These are phyloP conservation scores for Colletes gigas DNA, from an alignment of 1,140 invertebrate species.

Conservation along the genomic window DNA sequence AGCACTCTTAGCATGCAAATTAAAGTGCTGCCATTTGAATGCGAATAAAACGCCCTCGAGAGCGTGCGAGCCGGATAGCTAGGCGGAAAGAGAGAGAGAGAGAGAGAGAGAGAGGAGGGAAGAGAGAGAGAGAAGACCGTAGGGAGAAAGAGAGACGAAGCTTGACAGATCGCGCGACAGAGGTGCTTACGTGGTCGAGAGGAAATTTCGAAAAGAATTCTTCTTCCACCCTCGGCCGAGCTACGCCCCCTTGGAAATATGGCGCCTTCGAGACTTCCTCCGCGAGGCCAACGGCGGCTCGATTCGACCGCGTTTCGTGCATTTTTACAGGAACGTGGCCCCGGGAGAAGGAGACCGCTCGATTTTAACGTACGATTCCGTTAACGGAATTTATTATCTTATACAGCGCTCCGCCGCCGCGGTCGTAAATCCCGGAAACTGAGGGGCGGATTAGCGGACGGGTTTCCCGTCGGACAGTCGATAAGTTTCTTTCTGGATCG, in stretches of 20 bases:
- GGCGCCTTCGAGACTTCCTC: constrained; percentile 53
- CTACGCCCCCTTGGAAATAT: constrained; percentile 59
- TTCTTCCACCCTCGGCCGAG: constrained; percentile 42
- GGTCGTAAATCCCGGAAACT: constrained; percentile 5
- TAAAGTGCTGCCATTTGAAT: constrained; percentile 81
- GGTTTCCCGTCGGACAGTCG: background rate
- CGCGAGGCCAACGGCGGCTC: background rate
- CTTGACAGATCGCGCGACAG: constrained; percentile 75
- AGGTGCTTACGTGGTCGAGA: constrained; percentile 72
- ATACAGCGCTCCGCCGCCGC: background rate
- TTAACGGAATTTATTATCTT: constrained; percentile 29
- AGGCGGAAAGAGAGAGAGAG: constrained; percentile 48
- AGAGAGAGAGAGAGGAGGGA: constrained; percentile 57
- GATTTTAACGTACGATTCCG: constrained; percentile 11
- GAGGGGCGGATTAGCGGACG: background rate
- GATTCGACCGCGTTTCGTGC: constrained; percentile 27
- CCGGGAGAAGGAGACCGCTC: background rate
- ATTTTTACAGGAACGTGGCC: background rate
- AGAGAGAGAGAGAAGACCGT: constrained; percentile 36
- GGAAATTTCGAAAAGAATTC: constrained; percentile 67
- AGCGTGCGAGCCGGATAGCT: constrained; percentile 48
- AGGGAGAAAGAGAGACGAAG: constrained; percentile 57
- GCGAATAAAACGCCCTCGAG: constrained; percentile 78
- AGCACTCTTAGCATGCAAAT: constrained; percentile 81
- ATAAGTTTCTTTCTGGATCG: background rate